Base-by-base conservation (phyloP, 2,797 vertebrate species). In the Odontamblyopus lacepedii region DNA sequence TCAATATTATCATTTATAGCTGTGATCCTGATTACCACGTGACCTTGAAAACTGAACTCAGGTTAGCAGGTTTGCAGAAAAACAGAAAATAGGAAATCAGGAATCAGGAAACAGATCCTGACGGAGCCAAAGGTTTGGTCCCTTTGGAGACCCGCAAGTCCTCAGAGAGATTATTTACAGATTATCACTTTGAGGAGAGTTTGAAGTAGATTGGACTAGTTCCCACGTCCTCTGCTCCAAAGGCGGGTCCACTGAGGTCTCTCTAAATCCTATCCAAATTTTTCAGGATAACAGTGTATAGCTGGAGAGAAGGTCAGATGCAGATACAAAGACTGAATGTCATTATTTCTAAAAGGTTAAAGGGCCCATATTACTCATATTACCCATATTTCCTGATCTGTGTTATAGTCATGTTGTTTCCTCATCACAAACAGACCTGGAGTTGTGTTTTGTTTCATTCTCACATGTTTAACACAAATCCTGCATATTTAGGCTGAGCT, bases 161-260 rank as follows among this genome's bases (percentile, higher is more conserved):
- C 69, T 69, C 32, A 19, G 41, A 63, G 26, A 72, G n/a, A 82
- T 79, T 74, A 79, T 70, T 79, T 62, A 71, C 62, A 76, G 78
- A 83, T 74, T 72, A 76, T n/a, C 26, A n/a, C 57, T 2, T 48
- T 72, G 62, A 77, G 7, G 32, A 74, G 41, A 61, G 69, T 5
- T 71, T 78, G 51, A 60, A 62, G 0, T 23, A 26, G 12, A 18
- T 67, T 23, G 19, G 67, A 71, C 66, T 66, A 1, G 70, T 72
- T 85, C 79, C 67, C 72, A 79, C 2, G 71, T 76, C 53, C 70
- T 71, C 75, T 35, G 44, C 7, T 19, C 66, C 38, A 44, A 50
- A 68, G 32, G 26, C 56, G 18, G 59, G 16, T 67, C 30, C 29
- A 67, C 63, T 55, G 9, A 30, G 56, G 32, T 2, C 29, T 51